Conservation (phyloP, 2,797 vertebrate species). For the Chloroceryle amazona region DNA sequence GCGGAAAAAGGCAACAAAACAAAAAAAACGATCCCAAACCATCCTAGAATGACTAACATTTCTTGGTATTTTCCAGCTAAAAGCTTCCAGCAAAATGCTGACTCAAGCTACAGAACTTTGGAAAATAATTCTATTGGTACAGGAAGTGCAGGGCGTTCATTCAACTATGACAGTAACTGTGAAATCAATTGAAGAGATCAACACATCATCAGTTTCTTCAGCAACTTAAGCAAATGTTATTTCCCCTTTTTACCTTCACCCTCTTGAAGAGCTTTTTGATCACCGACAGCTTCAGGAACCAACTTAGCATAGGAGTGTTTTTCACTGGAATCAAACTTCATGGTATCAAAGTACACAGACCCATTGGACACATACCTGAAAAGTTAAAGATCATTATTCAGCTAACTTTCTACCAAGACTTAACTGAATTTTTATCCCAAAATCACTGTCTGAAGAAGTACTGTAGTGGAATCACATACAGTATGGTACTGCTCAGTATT, state of each 20-base stretch:
- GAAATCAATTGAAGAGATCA: neutral
- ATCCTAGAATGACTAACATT: neutral
- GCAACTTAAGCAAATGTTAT: neutral
- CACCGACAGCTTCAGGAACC: constrained; percentile 96
- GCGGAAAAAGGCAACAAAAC: neutral
- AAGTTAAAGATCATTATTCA: neutral
- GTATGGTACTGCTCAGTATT: neutral
- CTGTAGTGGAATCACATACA: neutral
- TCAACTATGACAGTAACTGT: neutral
- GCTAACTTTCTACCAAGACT: neutral
- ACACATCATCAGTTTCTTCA: neutral
- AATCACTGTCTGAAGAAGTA: neutral
- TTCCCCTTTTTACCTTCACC: constrained; percentile 89
- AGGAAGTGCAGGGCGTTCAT: neutral
- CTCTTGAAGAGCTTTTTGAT: constrained; percentile 95
- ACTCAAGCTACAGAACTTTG: neutral
- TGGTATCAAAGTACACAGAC: constrained; percentile 95
- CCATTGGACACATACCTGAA: constrained; percentile 93
- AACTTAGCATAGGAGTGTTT: constrained; percentile 95
- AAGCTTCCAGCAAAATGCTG: neutral
- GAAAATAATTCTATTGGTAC: neutral
- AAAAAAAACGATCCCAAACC: neutral
- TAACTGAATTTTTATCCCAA: neutral
- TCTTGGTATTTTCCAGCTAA: neutral
- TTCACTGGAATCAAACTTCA: constrained; percentile 88